Evolutionary conservation across 1,140 invertebrate species (phyloP).

Genomic region (Neodiprion pinetum): DNA sequence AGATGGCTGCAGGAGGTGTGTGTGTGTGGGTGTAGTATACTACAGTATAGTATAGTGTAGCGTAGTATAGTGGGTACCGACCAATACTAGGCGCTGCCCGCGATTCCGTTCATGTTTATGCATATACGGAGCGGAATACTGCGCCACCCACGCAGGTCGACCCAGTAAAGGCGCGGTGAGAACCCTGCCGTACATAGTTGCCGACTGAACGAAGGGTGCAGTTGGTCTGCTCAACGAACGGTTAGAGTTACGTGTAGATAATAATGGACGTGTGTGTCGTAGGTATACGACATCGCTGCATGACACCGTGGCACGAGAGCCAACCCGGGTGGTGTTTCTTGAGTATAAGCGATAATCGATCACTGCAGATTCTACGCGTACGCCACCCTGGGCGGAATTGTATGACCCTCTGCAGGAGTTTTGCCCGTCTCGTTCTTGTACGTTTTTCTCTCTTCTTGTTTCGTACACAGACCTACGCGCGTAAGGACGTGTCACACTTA

Average conservation of each 20-base stretch:
- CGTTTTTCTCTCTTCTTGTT: no score
- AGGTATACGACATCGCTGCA: no score
- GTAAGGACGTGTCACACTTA: no score
- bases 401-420: no score
- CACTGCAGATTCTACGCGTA: no score
- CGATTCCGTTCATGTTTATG: conserved; percentile 7
- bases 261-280: no score
- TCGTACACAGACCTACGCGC: no score
- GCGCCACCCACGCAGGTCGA: conserved; percentile 1
- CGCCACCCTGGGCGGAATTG: no score
- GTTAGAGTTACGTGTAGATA: neutral
- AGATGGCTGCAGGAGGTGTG: neutral
- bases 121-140: conserved; percentile 7
- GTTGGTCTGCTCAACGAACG: neutral
- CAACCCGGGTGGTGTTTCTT: neutral
- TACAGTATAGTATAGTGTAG: no score
- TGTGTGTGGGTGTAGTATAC: no score
- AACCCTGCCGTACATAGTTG: neutral
- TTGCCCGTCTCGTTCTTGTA: no score
- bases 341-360: neutral
- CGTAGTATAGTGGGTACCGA: neutral
- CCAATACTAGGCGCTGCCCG: neutral
- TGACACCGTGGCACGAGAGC: no score
- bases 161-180: conserved; percentile 6
- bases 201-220: neutral